Evolutionary conservation across 1,140 invertebrate species (phyloP), one percentile per base, ranked within the genome.

Genomic region (Drosophila lowei): DNA sequence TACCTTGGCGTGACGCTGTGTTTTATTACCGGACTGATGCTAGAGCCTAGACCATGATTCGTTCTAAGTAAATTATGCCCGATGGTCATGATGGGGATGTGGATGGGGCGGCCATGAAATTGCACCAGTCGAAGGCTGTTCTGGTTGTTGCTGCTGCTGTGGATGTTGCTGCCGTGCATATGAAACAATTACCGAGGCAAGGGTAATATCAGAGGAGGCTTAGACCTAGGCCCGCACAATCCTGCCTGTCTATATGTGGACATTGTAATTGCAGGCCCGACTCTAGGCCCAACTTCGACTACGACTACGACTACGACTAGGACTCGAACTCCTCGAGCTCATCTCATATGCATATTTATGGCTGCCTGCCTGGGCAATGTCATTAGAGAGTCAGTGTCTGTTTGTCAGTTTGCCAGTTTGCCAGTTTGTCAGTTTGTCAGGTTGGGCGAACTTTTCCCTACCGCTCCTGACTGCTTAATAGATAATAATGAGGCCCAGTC

Each of bases 31-130:
- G 72, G 58, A 68, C 72, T 58, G 53, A 48, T 54, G 49, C 52
- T 41, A 44, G 25, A 48, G 76, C 80, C 63, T 62, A 65, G 77
- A 57, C 74, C 83, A 88, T 88, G 83, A 88, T 88, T 88, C 84
- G 83, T 88, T 88, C 84, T 88, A 89, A 89, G 84, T 89, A 88
- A 88, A 88, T 88, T 88, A 88, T 88, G 84, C 84, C 84, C 85
- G 84, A 52, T 85, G 85, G 84, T 77, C 84, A 89, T 88, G 81
- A 86, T 67, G 81, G 67, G 56, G 50, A 64, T 67, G 81, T 71
- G 56, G 50, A 64, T 43, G 72, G 15, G 44, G 38, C 38, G 54
- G 65, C 68, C 64, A 68, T 59, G 44, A 75, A 75, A 66, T 70
- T 72, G 67, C 48, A 34, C 53, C 63, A 59, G 61, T 47, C 57